These are phyloP conservation scores for Callaeas wilsoni DNA, from an alignment of 2,113 vertebrate genomes.

Conservation along the genomic window DNA sequence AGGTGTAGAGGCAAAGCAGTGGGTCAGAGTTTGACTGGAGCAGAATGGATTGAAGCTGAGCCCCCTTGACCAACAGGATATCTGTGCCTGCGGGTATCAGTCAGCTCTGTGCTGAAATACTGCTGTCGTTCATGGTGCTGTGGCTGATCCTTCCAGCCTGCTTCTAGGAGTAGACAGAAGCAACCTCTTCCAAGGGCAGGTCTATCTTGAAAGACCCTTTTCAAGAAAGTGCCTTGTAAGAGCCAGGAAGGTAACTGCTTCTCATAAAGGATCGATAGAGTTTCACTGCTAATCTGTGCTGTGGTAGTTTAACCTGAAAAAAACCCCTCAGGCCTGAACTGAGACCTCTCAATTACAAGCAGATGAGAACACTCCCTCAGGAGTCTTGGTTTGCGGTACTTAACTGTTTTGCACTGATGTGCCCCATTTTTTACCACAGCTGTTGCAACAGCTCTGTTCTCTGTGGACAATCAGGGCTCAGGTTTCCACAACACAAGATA, in stretches of 20 bases:
- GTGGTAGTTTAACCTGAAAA: constrained; percentile 5
- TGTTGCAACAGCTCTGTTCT: neutral
- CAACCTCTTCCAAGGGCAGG: neutral
- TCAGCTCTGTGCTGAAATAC: neutral
- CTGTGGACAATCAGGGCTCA: neutral
- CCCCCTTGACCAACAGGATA: neutral
- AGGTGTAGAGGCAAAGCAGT: neutral
- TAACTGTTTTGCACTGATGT: constrained; percentile 1
- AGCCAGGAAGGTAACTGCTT: neutral
- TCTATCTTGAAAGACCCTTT: neutral
- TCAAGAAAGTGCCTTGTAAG: neutral
- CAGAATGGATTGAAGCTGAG: neutral
- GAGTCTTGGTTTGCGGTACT: neutral
- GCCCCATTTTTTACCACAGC: constrained; percentile 1
- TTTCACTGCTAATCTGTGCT: neutral
- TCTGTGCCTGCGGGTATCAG: neutral
- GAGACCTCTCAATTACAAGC: neutral
- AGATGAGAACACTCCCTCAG: neutral
- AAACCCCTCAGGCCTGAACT: neutral
- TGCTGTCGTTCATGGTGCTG: neutral
- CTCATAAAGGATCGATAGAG: neutral
- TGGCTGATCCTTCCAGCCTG: neutral
- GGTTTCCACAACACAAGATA: neutral
- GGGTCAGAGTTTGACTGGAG: neutral
- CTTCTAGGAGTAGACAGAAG: neutral